Base-by-base conservation (phyloP, 2,797 vertebrate species). In the Chromis chromis region DNA sequence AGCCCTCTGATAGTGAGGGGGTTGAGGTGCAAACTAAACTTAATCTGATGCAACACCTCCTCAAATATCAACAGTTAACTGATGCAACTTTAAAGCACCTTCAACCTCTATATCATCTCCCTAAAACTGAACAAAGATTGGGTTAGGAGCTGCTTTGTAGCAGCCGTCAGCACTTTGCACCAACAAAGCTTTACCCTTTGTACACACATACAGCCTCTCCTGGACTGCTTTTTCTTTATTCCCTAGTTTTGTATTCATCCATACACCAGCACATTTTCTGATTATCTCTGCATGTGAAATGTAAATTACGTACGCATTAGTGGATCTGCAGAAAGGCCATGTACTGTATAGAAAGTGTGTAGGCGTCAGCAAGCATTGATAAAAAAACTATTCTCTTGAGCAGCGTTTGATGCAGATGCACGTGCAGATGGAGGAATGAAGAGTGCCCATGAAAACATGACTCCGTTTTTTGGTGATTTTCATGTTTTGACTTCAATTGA, bases 401-500 rank as follows among this genome's bases (percentile, higher is more conserved):
- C 59, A 54, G 46, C 19, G 46, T 46, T 62, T 1, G 4, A 19
- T 39, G 14, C 27, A 50, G 62, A 59, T 62, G 40, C 4, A 17
- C 49, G 68, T 74, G n/a, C 42, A 65, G 50, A 68, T 36, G 42
- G 48, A 68, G 70, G 65, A 63, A 13, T 25, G 46, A 25, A 19
- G 62, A 59, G 54, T 0, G 56, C 22, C 28, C 12, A 12, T n/a
- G 33, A 60, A 61, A 83, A 70, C 22, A 14, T 59, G 70, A 61
- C 62, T 78, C 57, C 65, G 27, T n/a, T 72, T n/a, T 75, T 68
- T 72, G 76, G 67, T 17, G 74, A 83, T 76, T 44, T 82, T 65
- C 44, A 58, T 71, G 63, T 81, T 70, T 83, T 68, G 28, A 71
- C 76, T 69, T 70, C 24, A 85, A 12, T 70, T 8, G 17, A 54